Percentiles rank a stretch among this genome's conserved stretches.
phyloP scores from a whole-genome alignment of 2,888 invertebrate species.

The Leucoma salicis region DNA sequence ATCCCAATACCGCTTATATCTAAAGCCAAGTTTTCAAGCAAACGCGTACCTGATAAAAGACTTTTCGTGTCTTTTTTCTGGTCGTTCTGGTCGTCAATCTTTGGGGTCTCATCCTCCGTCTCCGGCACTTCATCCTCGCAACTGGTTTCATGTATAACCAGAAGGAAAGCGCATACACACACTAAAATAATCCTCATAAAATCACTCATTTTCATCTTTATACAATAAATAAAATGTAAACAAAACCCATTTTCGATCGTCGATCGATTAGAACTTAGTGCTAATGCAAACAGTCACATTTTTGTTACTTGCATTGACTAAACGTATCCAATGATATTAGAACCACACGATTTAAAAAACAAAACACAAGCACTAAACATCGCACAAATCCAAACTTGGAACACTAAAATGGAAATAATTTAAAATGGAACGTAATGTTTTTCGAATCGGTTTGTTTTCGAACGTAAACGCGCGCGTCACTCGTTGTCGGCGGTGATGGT shows the following conservation, averaged over 20 bases:
- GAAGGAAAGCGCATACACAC: conserved; percentile 59
- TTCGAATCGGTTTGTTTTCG: conserved; percentile 42
- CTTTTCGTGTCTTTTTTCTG: conserved; percentile 58
- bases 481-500: conserved; percentile 54
- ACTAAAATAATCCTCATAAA: conserved; percentile 65
- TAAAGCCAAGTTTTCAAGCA: background rate
- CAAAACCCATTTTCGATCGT: conserved; percentile 57
- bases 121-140: conserved; percentile 57
- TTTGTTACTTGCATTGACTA: conserved; percentile 53
- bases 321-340: conserved; percentile 50
- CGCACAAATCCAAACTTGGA: conserved; percentile 29
- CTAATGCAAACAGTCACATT: conserved; percentile 70
- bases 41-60: conserved; percentile 55
- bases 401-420: conserved; percentile 17
- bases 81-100: conserved; percentile 45
- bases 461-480: conserved; percentile 48
- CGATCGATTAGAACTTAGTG: conserved; percentile 40
- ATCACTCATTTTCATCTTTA: conserved; percentile 69
- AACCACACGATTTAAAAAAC: conserved; percentile 32
- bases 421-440: conserved; percentile 34
- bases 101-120: conserved; percentile 30
- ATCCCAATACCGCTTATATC: conserved; percentile 9
- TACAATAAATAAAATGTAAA: conserved; percentile 46
- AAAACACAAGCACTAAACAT: conserved; percentile 34
- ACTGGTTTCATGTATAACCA: conserved; percentile 54